Conservation (phyloP, 2,113 vertebrate species). For the Suncus etruscus region DNA sequence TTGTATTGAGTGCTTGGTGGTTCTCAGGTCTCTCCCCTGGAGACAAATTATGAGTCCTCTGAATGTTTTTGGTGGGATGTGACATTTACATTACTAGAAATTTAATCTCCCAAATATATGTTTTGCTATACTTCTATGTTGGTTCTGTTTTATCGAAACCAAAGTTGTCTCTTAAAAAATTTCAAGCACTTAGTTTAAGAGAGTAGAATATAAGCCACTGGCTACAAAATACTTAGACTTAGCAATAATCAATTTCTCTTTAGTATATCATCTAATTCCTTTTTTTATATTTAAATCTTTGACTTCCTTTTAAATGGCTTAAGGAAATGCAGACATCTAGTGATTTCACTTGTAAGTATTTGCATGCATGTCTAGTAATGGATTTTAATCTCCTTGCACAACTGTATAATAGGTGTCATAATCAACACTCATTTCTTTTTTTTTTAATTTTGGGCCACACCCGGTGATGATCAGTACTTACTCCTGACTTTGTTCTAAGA, state of each 20-base stretch:
- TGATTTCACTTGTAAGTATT: slow-evolving; percentile 1
- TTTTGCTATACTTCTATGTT: not conserved
- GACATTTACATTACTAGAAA: not conserved
- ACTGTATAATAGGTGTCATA: not conserved
- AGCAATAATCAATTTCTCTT: not conserved
- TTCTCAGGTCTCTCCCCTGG: not conserved
- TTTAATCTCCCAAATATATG: not conserved
- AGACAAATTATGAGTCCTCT: not conserved
- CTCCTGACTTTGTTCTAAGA: too few relatives aligned
- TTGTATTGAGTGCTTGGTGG: not conserved
- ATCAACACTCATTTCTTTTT: not conserved
- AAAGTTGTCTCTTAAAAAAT: not conserved
- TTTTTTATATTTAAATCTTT: not conserved
- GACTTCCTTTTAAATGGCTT: not conserved
- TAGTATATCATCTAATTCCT: not conserved
- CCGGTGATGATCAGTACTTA: too few relatives aligned
- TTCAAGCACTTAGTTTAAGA: not conserved
- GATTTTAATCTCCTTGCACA: not conserved
- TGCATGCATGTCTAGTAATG: not conserved
- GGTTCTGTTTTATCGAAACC: not conserved
- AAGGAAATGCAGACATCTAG: not conserved
- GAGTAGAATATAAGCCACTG: not conserved
- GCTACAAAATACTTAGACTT: not conserved
- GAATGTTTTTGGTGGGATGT: not conserved
- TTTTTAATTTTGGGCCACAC: too few relatives aligned